These are phyloP conservation scores for Prionailurus viverrinus DNA, from an alignment of 2,113 vertebrate species.

Conservation along the genomic window DNA sequence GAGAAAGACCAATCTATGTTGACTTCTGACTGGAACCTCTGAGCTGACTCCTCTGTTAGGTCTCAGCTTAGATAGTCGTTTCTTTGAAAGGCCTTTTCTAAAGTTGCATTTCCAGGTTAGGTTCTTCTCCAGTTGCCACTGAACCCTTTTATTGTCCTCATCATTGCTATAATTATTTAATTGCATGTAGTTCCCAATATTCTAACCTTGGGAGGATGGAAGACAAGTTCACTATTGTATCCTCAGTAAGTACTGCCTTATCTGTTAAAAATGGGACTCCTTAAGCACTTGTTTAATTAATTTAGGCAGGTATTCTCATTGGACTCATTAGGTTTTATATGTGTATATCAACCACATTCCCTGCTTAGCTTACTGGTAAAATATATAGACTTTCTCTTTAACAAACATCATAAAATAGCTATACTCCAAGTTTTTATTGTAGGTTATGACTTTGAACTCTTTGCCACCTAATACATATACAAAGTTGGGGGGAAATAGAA, in stretches of 20 bases:
- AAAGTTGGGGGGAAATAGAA: conserved; percentile 42
- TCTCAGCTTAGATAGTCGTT: not conserved
- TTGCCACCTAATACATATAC: conserved; percentile 9
- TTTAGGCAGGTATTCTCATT: conserved; percentile 56
- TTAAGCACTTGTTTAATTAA: conserved; percentile 47
- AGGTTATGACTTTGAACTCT: conserved; percentile 52
- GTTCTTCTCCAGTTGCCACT: not conserved
- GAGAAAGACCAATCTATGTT: not conserved
- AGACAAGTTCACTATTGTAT: not conserved
- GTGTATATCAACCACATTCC: conserved; percentile 11
- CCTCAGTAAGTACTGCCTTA: not conserved
- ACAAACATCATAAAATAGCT: conserved; percentile 47
- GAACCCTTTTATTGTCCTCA: not conserved
- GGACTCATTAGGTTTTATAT: conserved; percentile 28
- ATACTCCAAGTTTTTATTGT: not conserved
- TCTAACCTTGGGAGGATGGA: not conserved
- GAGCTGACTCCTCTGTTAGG: not conserved
- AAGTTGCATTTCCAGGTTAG: conserved; percentile 14
- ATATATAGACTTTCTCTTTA: conserved; percentile 37
- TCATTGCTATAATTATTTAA: conserved; percentile 30
- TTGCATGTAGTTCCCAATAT: not conserved
- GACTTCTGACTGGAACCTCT: not conserved
- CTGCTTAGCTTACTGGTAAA: conserved; percentile 31
- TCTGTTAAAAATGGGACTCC: conserved; percentile 43
- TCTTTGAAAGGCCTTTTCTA: conserved; percentile 26